Conservation (phyloP, 2,888 invertebrate genomes). For the Conus canariensis region DNA sequence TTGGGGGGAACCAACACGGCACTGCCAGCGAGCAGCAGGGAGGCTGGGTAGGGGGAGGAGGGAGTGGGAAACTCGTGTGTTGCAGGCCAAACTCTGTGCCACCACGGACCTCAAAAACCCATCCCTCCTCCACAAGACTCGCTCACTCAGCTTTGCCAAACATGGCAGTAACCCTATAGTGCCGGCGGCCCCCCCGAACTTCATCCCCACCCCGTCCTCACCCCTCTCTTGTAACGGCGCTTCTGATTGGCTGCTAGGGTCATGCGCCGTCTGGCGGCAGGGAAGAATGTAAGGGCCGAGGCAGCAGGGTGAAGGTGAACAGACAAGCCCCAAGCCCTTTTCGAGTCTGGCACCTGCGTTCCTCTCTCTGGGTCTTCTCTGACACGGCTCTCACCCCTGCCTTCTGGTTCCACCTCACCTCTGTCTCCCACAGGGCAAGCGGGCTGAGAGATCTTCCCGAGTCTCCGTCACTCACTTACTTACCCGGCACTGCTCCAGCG, state of each 20-base stretch:
- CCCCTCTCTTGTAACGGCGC: constrained; percentile 20
- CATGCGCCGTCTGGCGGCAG: constrained; percentile 33
- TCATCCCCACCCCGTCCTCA: constrained; percentile 51
- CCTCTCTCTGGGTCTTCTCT: constrained; percentile 35
- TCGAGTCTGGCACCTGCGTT: constrained; percentile 39
- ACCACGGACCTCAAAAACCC: too few species aligned
- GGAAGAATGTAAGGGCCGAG: not conserved
- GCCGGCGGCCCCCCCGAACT: constrained; percentile 39
- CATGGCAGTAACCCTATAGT: constrained; percentile 73
- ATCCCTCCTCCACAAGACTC: not conserved
- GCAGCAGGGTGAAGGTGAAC: not conserved
- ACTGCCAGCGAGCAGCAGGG: not conserved
- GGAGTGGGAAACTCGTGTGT: too few species aligned
- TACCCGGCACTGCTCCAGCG: constrained; percentile 1
- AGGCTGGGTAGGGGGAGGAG: too few species aligned
- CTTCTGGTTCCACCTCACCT: not conserved
- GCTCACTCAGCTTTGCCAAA: constrained; percentile 63
- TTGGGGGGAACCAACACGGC: not conserved
- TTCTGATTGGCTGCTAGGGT: constrained; percentile 41
- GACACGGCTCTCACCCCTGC: constrained; percentile 17
- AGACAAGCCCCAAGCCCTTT: constrained; percentile 26
- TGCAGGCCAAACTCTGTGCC: too few species aligned
- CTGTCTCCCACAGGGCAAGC: not conserved
- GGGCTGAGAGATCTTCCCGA: constrained; percentile 22
- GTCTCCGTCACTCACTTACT: not conserved